These are phyloP conservation scores for Megaceryle alcyon DNA, from an alignment of 2,797 vertebrate species.

Conservation along the genomic window DNA sequence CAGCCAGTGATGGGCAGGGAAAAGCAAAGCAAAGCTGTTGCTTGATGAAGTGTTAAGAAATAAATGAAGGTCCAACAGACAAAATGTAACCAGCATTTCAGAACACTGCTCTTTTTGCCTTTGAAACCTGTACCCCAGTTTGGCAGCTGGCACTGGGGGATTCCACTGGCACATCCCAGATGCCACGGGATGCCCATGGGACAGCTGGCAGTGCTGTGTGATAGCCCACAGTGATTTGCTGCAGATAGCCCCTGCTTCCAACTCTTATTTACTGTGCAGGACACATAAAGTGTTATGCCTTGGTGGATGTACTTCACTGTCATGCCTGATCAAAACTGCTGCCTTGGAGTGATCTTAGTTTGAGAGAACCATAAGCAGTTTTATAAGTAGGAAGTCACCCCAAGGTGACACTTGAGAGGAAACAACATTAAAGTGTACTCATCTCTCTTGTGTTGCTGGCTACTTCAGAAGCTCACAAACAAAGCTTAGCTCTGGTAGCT, in stretches of 20 bases:
- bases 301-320: background rate
- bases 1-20: background rate
- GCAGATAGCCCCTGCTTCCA: background rate
- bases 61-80: background rate
- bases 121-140: background rate
- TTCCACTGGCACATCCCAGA: background rate
- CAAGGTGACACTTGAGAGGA: constrained; percentile 57
- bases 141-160: background rate
- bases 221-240: background rate
- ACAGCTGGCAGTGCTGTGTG: background rate
- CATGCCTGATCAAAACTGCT: constrained; percentile 36
- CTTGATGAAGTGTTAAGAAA: background rate
- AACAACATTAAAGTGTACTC: background rate
- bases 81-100: background rate
- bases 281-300: background rate
- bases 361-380: constrained; percentile 47
- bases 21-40: constrained; percentile 35
- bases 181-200: rapidly evolving
- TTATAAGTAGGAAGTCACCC: constrained; percentile 43
- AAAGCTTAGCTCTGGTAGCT: constrained; percentile 8
- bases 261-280: constrained; percentile 15
- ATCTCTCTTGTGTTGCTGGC: constrained; percentile 31
- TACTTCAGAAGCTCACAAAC: constrained; percentile 42
- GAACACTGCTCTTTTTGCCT: background rate
- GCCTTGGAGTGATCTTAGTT: constrained; percentile 33